Evolutionary conservation across 2,113 vertebrate species (phyloP).

Genomic region (Sebastes fasciatus): DNA sequence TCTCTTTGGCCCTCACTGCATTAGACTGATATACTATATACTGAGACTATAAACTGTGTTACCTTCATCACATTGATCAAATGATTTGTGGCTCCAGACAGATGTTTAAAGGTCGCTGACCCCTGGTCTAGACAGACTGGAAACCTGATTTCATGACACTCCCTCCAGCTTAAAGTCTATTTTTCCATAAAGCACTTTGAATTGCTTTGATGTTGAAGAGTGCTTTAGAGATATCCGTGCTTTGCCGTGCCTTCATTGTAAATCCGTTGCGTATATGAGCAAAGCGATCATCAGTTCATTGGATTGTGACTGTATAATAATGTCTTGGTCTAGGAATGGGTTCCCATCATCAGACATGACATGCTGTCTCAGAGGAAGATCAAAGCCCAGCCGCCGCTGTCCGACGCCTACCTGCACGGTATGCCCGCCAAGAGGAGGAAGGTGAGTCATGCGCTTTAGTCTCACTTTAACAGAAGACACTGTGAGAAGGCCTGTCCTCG

Average conservation of each 20-base stretch:
- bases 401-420: slow-evolving; percentile 90
- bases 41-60: no score
- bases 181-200: no score
- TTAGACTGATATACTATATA: no score
- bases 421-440: slow-evolving; percentile 93
- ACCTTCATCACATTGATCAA: no score
- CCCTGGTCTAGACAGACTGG: no score
- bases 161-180: no score
- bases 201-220: not conserved
- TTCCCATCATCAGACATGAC: slow-evolving; percentile 91
- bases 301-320: not conserved
- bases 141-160: no score
- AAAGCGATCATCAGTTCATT: not conserved
- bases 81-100: no score
- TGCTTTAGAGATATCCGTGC: not conserved
- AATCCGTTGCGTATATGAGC: not conserved
- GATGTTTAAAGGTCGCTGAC: no score
- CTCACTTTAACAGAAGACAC: not conserved
- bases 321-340: slow-evolving; percentile 86
- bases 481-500: not conserved
- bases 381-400: slow-evolving; percentile 89
- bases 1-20: no score
- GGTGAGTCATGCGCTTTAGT: slow-evolving; percentile 67
- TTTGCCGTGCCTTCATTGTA: not conserved
- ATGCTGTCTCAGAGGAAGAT: slow-evolving; percentile 90